Evolutionary conservation across 2,888 invertebrate genomes (phyloP).

Genomic region (Aquatica leii): DNA sequence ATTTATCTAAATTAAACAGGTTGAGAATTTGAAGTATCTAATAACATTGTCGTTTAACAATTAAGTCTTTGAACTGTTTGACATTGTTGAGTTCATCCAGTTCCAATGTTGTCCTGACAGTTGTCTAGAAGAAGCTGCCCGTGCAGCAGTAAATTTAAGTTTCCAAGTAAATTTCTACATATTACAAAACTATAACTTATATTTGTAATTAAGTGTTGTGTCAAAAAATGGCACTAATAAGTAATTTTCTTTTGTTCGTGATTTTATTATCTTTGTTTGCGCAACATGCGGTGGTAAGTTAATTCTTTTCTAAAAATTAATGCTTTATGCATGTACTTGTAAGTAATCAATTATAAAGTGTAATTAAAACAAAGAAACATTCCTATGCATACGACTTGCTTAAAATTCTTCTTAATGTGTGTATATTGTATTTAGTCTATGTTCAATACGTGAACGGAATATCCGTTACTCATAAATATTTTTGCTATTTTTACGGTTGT

Average conservation of each 20-base stretch:
- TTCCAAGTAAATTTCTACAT: slow-evolving; percentile 12
- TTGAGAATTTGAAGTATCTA: slow-evolving; percentile 19
- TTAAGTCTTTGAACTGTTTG: slow-evolving; percentile 35
- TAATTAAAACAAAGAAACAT: too few species aligned
- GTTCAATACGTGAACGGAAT: neutral
- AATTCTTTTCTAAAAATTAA: neutral
- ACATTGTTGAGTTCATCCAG: slow-evolving; percentile 40
- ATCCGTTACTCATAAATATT: neutral
- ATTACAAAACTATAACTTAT: neutral
- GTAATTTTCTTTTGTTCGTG: neutral
- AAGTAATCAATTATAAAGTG: neutral
- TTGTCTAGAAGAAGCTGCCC: slow-evolving; percentile 43
- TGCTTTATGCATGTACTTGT: neutral
- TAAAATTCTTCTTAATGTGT: too few species aligned
- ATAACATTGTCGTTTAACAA: slow-evolving; percentile 18
- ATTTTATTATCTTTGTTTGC: neutral
- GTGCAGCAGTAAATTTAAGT: slow-evolving; percentile 37
- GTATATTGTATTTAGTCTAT: too few species aligned
- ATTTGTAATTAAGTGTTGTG: neutral
- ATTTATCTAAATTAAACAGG: slow-evolving; percentile 8
- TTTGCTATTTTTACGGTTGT: too few species aligned
- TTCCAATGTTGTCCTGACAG: slow-evolving; percentile 43
- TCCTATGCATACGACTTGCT: too few species aligned
- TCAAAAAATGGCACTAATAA: slow-evolving; percentile 2
- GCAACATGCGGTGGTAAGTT: neutral